Conservation (phyloP, 2,888 invertebrate genomes). For the Lasioglossum calceatum region DNA sequence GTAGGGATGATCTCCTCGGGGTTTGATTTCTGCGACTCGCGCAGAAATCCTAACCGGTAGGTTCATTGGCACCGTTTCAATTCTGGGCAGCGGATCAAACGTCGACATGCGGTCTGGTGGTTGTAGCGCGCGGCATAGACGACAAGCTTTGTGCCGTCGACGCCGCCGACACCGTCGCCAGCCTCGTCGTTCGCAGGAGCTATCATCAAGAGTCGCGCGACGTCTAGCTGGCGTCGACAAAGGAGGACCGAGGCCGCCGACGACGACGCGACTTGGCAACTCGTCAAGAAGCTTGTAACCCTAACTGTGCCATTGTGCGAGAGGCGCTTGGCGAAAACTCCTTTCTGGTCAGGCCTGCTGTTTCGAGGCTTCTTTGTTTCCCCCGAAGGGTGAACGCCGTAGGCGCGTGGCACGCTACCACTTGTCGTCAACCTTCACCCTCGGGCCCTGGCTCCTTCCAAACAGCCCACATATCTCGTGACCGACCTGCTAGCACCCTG, state of each 20-base stretch:
- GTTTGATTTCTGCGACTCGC: slow-evolving; percentile 65
- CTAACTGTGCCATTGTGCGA: slow-evolving; percentile 79
- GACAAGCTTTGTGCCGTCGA: slow-evolving; percentile 68
- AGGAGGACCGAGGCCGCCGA: slow-evolving; percentile 72
- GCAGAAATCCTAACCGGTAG: slow-evolving; percentile 61
- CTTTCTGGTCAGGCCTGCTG: slow-evolving; percentile 72
- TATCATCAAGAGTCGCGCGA: slow-evolving; percentile 69
- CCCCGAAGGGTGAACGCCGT: slow-evolving; percentile 63
- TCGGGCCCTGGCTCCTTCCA: slow-evolving; percentile 10
- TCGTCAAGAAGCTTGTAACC: slow-evolving; percentile 83
- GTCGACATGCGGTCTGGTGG: slow-evolving; percentile 71
- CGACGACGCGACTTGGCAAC: slow-evolving; percentile 82
- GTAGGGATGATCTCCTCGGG: slow-evolving; percentile 45
- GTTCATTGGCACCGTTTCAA: slow-evolving; percentile 83
- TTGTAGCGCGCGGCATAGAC: slow-evolving; percentile 63
- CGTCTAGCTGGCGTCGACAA: slow-evolving; percentile 76
- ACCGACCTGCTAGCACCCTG: slow-evolving; percentile 10
- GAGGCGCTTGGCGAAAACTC: slow-evolving; percentile 69
- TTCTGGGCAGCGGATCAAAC: slow-evolving; percentile 80
- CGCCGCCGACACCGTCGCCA: slow-evolving; percentile 64
- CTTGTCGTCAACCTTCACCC: slow-evolving; percentile 61
- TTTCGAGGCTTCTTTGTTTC: slow-evolving; percentile 78
- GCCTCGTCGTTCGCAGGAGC: slow-evolving; percentile 67
- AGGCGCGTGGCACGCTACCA: slow-evolving; percentile 71
- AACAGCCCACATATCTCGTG: background rate